Conservation (phyloP, 2,797 vertebrate species). For the Octomys mimax region DNA sequence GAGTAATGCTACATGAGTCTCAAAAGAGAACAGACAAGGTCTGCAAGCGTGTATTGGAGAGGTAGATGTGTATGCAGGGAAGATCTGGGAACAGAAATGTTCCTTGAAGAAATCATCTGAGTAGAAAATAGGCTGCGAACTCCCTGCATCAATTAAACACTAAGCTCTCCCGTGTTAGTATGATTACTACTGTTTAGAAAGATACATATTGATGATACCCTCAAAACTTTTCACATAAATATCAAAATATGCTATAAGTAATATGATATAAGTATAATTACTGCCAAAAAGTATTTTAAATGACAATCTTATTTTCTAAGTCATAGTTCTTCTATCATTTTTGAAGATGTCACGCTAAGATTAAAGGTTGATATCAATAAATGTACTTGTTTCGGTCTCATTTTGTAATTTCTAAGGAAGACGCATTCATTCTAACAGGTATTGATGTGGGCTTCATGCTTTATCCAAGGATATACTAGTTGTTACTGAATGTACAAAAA, state of each 20-base stretch:
- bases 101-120: neutral
- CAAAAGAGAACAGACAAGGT: neutral
- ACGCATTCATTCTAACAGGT: neutral
- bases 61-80: accelerated
- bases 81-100: neutral
- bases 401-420: neutral
- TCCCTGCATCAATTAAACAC: neutral
- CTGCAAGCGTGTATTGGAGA: neutral
- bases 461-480: neutral
- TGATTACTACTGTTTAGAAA: neutral
- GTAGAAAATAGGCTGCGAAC: neutral
- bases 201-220: neutral
- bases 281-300: neutral
- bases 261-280: neutral
- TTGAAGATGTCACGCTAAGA: neutral
- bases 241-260: neutral
- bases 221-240: neutral
- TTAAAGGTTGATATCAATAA: neutral
- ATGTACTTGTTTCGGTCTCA: neutral
- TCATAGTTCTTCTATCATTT: neutral
- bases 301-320: constrained; percentile 28
- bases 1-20: no score
- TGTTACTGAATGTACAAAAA: neutral
- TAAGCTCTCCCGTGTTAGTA: neutral
- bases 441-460: neutral